These are phyloP conservation scores for Petrocephalus microphthalmus DNA, from an alignment of 2,113 vertebrate genomes.

Conservation along the genomic window DNA sequence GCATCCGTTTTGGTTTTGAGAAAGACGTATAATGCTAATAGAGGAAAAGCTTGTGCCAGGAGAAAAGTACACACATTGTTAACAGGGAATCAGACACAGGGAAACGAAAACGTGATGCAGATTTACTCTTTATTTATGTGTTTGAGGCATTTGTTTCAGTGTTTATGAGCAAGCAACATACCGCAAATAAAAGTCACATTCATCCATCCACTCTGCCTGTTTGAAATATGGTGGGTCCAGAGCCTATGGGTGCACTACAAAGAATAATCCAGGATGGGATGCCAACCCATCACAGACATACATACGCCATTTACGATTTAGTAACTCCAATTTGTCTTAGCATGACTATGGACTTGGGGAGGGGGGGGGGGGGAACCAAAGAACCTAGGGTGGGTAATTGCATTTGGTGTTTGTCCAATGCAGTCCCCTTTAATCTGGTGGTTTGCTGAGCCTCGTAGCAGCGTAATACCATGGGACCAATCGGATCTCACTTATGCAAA, in stretches of 20 bases:
- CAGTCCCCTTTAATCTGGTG: not conserved
- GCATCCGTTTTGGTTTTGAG: not conserved
- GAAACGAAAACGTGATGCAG: not conserved
- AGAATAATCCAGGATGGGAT: not conserved
- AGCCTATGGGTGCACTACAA: not conserved
- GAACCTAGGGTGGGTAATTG: no score
- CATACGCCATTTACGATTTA: not conserved
- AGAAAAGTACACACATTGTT: not conserved
- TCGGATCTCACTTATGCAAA: not conserved
- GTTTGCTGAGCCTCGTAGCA: not conserved
- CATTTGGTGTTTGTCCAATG: no score
- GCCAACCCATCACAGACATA: not conserved
- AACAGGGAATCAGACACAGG: not conserved
- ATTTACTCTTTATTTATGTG: not conserved
- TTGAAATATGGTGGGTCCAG: not conserved
- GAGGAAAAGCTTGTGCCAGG: not conserved
- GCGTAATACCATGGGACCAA: not conserved
- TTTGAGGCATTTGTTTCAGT: not conserved
- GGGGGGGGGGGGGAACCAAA: no score
- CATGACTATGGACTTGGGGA: no score
- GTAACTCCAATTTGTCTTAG: not conserved
- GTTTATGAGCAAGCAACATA: not conserved
- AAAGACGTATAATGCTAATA: not conserved
- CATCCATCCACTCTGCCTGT: not conserved
- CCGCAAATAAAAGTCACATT: not conserved